Base-by-base conservation (phyloP, 2,888 invertebrate genomes). In the Dryobota labecula region DNA sequence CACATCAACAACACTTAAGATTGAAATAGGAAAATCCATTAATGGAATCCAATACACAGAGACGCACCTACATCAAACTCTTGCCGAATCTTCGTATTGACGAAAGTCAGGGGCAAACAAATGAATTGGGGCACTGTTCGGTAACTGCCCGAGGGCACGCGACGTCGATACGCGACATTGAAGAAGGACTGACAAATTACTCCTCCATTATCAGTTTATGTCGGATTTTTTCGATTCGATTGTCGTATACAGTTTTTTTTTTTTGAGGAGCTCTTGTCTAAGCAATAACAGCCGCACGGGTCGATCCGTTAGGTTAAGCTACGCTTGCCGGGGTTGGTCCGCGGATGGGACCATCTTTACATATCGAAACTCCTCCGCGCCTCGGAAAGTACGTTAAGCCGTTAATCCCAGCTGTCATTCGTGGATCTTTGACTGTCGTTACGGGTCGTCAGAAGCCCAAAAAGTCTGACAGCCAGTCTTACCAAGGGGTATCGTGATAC, bases 81-180 rank as follows among this genome's bases (percentile, higher is more conserved):
- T 86, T 86, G 80, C 85, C 81, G 64, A 86, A 86, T 88, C 88
- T 87, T 67, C 75, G 81, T 45, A 57, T 73, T 76, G 80, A n/a
- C 77, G 84, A 90, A 90, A 88, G 89, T 88, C 90, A 90, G 86
- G 90, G 89, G 80, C 88, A 86, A 84, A 72, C 80, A 85, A 88
- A 89, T 88, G 88, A 88, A 88, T 87, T 86, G 86, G 83, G 64
- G 38, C 64, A 54, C 49, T 71, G 78, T 62, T 61, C 77, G 78
- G 83, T 84, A 87, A 91, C 86, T 83, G 89, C 84, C 77, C n/a
- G 36, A 41, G 65, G 87, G 78, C 91, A 91, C 91, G 91, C 91
- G 78, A 91, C 70, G 82, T 84, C 84, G 77, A 84, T 83, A 84
- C 68, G 72, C 76, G 86, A 84, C 87, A 85, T 86, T 86, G 86